These are phyloP conservation scores for Drosophila longiperda DNA, from an alignment of 2,888 invertebrate species.

Conservation along the genomic window DNA sequence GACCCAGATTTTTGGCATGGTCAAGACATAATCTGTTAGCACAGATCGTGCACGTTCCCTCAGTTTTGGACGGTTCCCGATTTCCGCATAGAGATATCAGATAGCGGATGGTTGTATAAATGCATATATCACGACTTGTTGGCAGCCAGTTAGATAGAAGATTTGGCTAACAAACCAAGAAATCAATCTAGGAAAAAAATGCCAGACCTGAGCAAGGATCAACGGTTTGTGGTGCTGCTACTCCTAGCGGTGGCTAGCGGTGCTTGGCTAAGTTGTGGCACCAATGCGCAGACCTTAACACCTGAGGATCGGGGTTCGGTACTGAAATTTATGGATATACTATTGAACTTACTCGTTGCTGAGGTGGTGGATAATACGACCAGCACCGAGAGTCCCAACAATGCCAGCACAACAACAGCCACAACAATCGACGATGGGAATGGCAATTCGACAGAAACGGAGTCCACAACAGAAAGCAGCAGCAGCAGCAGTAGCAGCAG, in stretches of 20 bases:
- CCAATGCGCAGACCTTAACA: conserved; percentile 56
- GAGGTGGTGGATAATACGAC: conserved; percentile 40
- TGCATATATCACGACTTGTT: conserved; percentile 19
- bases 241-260: conserved; percentile 32
- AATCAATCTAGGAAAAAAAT: conserved; percentile 22
- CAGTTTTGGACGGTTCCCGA: conserved; percentile 14
- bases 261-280: conserved; percentile 14
- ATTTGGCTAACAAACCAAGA: conserved; percentile 26
- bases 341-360: conserved; percentile 61
- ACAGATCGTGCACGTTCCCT: conserved; percentile 32
- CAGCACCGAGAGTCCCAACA: conserved; percentile 16
- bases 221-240: conserved; percentile 43
- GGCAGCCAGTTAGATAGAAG: conserved; percentile 56
- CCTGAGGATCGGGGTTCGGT: conserved; percentile 60
- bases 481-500: conserved; percentile 18
- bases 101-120: conserved; percentile 51
- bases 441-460: conserved; percentile 9
- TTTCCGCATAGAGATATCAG: conserved; percentile 66
- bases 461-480: conserved; percentile 21
- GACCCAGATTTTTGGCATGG: conserved; percentile 38
- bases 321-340: conserved; percentile 55
- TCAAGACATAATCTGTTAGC: conserved; percentile 39
- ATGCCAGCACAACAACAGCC: conserved; percentile 1
- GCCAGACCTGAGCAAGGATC: conserved; percentile 42
- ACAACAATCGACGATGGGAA: conserved; percentile 10